Base-by-base conservation (phyloP, 1,140 invertebrate genomes). In the Mercenaria mercenaria region DNA sequence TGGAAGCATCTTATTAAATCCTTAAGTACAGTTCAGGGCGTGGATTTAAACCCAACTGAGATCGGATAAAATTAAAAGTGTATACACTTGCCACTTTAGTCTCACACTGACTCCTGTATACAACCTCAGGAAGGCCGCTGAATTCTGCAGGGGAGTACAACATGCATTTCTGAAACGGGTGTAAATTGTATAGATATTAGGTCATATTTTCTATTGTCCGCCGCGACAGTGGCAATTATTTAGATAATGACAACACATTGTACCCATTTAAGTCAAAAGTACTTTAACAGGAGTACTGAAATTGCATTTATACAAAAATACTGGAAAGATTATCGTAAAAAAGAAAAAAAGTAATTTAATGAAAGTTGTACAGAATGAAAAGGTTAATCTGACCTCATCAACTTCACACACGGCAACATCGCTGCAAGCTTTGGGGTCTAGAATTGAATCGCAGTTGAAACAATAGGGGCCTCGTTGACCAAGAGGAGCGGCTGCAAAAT, bases 381-480 rank as follows among this genome's bases (percentile, higher is more conserved):
- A 13, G 50, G 50, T 52, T 10, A 13, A 13, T 52, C 10, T 82
- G 64, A 82, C 80, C 10, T 82, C 80, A 61, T 82, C 26, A 39
- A 18, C 2, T 41, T 20, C 80, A 67, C 80, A 82, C n/a, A 67
- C 15, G 2, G 59, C 11, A 8, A 67, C 59, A 1, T 20, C 32
- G 10, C 15, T 47, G 34, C 80, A 82, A 43, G 3, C 23, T 23
- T 29, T 26, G 4, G 80, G 80, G 41, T 82, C 39, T 2, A 15
- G 0, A 13, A 59, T 64, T 47, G 37, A 0, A n/a, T 47, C 23
- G 26, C 80, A 82, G 13, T 34, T 82, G 32, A 39, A 82, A 50
- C 80, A 82, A 50, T 82, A 82, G 1, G 80, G 80, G n/a, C 80
- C 80, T n/a, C 80, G 26, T 50, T 82, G 56, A 23, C 15, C 23